Base-by-base conservation (phyloP, 92 coral and sea anemone species). In the Micromussa lordhowensis region DNA sequence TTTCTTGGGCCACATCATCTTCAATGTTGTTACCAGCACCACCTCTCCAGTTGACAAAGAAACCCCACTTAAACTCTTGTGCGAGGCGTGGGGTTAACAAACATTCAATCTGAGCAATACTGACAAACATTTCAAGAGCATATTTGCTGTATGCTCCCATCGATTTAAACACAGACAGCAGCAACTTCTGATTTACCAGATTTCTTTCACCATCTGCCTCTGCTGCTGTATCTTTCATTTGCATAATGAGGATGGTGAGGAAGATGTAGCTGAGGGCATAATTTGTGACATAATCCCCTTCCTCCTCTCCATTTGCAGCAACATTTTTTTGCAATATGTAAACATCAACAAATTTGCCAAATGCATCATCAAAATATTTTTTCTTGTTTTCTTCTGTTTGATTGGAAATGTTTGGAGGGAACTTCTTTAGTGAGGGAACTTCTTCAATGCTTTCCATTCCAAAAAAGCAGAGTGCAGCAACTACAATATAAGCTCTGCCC, bases 191-290 rank as follows among this genome's bases (percentile, higher is more conserved):
- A n/a, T n/a, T n/a, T n/a, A n/a, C n/a, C n/a, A n/a, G n/a, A n/a
- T n/a, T n/a, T n/a, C n/a, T n/a, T n/a, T n/a, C n/a, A n/a, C n/a
- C n/a, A 86, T 92, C 95, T 72, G 79, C 93, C 77, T 93, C 93
- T 82, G 89, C 70, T 86, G 95, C 95, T 75, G 93, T 90, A 84
- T 93, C n/a, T n/a, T n/a, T n/a, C n/a, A n/a, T n/a, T n/a, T n/a
- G n/a, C n/a, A 93, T 28, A 22, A 93, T 81, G 44, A 93, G 90
- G 79, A 93, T 79, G 49, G 92, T 58, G 83, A 93, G 80, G 87
- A 93, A 93, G 54, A 93, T 87, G 36, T 77, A 86, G 75, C 93
- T 90, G 34, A 86, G 78, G 30, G 88, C 93, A 93, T 93, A 93
- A 74, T 93, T 93, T 76, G 44, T 93, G 21, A 92, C 86, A 72